These are phyloP conservation scores for Cyprinodon brontotheroides DNA, from an alignment of 2,113 vertebrate genomes.

Conservation along the genomic window DNA sequence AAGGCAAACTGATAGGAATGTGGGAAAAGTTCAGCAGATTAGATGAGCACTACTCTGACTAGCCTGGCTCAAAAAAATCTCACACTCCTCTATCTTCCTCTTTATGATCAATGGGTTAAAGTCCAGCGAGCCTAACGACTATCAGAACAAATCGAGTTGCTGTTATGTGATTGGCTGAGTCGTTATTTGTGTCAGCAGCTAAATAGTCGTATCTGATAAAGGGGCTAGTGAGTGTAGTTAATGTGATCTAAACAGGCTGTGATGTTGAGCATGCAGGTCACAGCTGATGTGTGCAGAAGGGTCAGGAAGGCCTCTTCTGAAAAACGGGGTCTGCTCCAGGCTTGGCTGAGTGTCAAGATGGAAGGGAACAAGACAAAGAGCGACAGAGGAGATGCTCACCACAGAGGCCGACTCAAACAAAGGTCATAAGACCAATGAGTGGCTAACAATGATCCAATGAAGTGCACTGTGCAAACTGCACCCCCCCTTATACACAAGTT, in stretches of 20 bases:
- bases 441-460: constrained; percentile 52
- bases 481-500: constrained; percentile 35
- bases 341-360: constrained; percentile 18
- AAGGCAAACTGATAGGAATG: too few relatives aligned
- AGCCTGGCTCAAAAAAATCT: too few relatives aligned
- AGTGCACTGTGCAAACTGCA: constrained; percentile 25
- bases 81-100: too few relatives aligned
- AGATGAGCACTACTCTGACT: too few relatives aligned
- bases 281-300: constrained; percentile 55
- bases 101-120: too few relatives aligned
- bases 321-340: constrained; percentile 21
- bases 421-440: constrained; percentile 62
- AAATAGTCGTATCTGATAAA: background rate
- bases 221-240: too few relatives aligned
- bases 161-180: too few relatives aligned
- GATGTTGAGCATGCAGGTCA: constrained; percentile 56
- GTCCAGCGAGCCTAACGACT: too few relatives aligned
- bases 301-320: constrained; percentile 19
- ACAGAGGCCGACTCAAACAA: constrained; percentile 34
- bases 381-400: constrained; percentile 11
- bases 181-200: too few relatives aligned
- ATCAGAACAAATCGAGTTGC: too few relatives aligned
- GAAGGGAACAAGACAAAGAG: background rate
- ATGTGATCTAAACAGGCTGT: constrained; percentile 6
- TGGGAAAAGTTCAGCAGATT: too few relatives aligned